Percentiles rank a stretch among this genome's conserved stretches.
Conservation (phyloP, 2,797 vertebrate species). For the Sebastes oblongus region DNA sequence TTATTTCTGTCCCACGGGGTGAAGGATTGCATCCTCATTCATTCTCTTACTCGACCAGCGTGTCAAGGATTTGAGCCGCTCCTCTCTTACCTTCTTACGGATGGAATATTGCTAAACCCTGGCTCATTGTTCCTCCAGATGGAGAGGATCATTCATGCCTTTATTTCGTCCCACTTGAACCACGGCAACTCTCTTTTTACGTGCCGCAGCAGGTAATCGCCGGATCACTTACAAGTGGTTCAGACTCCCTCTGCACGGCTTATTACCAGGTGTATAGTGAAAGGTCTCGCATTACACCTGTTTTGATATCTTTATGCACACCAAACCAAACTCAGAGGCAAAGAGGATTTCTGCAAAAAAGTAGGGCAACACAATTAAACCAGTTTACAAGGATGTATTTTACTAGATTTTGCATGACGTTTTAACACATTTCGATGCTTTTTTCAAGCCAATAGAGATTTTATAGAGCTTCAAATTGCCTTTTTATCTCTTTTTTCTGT, state of each 20-base stretch:
- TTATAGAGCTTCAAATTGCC: not conserved
- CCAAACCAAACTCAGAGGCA: not conserved
- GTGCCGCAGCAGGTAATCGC: not conserved
- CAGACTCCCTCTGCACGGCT: not conserved
- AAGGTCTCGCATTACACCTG: not conserved
- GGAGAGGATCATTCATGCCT: not conserved
- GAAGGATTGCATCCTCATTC: not conserved
- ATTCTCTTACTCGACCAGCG: not conserved
- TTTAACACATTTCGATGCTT: not conserved
- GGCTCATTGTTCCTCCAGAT: not conserved
- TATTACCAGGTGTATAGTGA: conserved; percentile 10
- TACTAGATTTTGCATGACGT: not conserved
- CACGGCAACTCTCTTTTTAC: not conserved
- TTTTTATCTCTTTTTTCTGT: not conserved
- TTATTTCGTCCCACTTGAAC: conserved; percentile 10
- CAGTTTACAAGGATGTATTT: not conserved
- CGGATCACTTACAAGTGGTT: conserved; percentile 3
- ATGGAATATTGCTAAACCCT: not conserved
- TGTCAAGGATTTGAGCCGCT: not conserved
- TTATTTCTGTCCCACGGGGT: not conserved
- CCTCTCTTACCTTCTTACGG: not conserved
- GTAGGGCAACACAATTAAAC: not conserved
- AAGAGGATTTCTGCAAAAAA: not conserved
- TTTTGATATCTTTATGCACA: not conserved
- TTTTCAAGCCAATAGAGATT: not conserved